These are phyloP conservation scores for Nannospalax galili DNA, from an alignment of 2,113 vertebrate genomes.

Conservation along the genomic window DNA sequence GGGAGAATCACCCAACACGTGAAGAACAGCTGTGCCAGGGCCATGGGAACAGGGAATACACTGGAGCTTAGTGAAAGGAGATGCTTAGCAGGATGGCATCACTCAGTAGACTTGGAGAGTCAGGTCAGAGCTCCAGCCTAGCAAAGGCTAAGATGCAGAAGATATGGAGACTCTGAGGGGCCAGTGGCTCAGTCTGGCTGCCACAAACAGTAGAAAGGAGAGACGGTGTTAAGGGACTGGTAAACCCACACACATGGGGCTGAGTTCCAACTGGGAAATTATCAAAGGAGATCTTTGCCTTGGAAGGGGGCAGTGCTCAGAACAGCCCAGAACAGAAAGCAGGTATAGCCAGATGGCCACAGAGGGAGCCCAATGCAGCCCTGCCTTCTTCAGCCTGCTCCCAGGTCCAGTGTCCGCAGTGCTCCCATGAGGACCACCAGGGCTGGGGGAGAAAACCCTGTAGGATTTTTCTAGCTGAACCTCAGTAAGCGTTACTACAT, in stretches of 20 bases:
- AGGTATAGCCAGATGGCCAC: neutral
- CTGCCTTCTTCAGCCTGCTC: neutral
- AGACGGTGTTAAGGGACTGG: accelerated
- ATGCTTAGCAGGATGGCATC: no score
- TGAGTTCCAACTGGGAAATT: neutral
- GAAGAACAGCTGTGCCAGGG: no score
- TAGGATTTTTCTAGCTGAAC: neutral
- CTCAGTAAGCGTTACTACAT: no score
- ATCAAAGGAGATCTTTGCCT: neutral
- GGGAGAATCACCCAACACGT: no score
- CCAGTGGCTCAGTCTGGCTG: neutral
- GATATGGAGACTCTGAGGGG: no score
- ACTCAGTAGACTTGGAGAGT: no score
- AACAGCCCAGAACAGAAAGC: neutral
- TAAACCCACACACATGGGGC: accelerated
- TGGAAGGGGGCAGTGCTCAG: neutral
- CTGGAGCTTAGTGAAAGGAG: neutral
- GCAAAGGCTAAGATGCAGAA: neutral
- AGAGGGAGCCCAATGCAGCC: neutral
- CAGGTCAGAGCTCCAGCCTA: neutral
- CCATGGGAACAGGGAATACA: no score
- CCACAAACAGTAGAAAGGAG: accelerated
- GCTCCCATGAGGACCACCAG: neutral
- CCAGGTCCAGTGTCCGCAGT: neutral
- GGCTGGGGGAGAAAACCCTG: neutral